phyloP scores from a whole-genome alignment of 2,888 invertebrate species.

The Drosophila cyrtoloma region DNA sequence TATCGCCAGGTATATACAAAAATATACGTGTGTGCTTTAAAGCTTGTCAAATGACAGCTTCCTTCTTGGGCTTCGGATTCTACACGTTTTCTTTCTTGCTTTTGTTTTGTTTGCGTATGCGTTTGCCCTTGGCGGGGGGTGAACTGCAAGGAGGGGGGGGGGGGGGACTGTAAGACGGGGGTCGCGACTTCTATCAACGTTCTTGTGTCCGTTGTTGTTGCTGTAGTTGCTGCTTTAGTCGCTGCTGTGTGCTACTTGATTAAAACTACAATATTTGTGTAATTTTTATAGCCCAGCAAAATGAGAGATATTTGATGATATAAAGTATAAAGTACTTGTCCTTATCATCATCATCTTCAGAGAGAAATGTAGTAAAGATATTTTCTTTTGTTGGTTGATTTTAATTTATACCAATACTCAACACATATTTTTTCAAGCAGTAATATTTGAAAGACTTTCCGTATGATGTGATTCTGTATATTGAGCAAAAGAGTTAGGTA shows the following conservation, averaged over 20 bases:
- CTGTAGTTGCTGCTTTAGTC: conserved; percentile 13
- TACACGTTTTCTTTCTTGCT: conserved; percentile 22
- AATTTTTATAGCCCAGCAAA: not conserved
- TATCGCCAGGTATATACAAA: conserved; percentile 37
- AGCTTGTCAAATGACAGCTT: conserved; percentile 55
- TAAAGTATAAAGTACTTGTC: not conserved
- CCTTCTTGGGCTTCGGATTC: conserved; percentile 49
- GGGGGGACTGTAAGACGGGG: not conserved
- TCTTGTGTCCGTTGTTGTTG: conserved; percentile 2
- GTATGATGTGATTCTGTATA: not conserved
- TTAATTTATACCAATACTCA: not conserved
- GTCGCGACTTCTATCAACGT: conserved; percentile 37
- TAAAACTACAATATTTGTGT: conserved; percentile 21
- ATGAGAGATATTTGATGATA: not conserved
- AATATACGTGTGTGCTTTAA: conserved; percentile 34
- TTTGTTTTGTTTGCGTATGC: conserved; percentile 5
- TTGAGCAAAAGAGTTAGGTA: not conserved
- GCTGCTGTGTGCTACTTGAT: conserved; percentile 33
- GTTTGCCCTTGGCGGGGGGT: conserved; percentile 22
- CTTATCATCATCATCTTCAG: not conserved
- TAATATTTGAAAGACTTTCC: not conserved
- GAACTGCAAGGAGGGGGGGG: not conserved
- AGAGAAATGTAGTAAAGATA: not conserved
- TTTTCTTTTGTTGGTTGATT: not conserved
- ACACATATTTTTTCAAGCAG: not conserved